Conservation (phyloP, 2,113 vertebrate genomes). For the Gallinago media region DNA sequence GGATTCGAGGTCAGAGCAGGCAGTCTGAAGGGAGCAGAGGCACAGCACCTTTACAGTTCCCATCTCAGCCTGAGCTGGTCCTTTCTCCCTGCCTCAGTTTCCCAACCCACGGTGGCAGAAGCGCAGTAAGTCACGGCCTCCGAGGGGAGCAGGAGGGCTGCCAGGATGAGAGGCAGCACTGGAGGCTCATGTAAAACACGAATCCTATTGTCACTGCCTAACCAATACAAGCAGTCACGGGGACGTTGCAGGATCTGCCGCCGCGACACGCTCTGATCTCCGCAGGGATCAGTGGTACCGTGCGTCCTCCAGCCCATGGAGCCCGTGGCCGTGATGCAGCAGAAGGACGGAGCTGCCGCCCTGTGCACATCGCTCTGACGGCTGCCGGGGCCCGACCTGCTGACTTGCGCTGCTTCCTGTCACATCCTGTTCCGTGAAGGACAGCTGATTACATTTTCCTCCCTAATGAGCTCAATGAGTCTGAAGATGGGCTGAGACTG, state of each 20-base stretch:
- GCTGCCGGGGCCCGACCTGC: background rate
- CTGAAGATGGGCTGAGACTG: background rate
- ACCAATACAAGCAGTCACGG: fast-evolving
- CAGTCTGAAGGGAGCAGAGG: background rate
- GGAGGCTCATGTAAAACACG: background rate
- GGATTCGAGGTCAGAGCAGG: background rate
- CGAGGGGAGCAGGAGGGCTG: background rate
- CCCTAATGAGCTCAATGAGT: background rate
- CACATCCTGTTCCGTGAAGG: background rate
- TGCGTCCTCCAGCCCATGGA: background rate
- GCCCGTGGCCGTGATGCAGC: background rate
- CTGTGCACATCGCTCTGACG: background rate
- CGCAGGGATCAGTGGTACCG: background rate
- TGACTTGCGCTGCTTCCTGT: background rate
- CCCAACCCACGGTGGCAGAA: background rate
- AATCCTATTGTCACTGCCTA: background rate
- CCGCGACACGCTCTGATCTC: fast-evolving
- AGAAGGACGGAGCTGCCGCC: background rate
- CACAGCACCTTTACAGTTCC: background rate
- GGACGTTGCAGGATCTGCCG: fast-evolving
- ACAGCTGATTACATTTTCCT: background rate
- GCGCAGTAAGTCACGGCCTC: background rate
- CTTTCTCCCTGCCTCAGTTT: background rate
- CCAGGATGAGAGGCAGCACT: fast-evolving
- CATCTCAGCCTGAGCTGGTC: background rate